phyloP scores from a whole-genome alignment of 2,888 invertebrate genomes.

The Halictus ligatus region DNA sequence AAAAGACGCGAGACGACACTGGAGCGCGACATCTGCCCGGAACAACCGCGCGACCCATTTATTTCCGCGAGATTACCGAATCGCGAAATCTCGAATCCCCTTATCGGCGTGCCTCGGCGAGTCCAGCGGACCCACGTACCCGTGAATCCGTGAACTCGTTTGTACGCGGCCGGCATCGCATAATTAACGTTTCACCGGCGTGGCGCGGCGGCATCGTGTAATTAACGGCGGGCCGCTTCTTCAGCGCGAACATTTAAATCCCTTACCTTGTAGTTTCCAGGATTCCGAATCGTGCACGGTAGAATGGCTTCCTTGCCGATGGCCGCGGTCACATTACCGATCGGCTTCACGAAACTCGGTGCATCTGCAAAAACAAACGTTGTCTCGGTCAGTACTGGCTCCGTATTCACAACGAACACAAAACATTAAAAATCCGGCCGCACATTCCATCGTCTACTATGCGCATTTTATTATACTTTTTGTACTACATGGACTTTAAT shows the following conservation, averaged over 20 bases:
- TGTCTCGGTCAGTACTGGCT: neutral
- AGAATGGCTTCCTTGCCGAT: conserved; percentile 91
- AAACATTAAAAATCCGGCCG: too few species aligned
- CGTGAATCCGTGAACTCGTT: conserved; percentile 24
- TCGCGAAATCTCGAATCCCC: conserved; percentile 60
- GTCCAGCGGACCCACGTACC: neutral
- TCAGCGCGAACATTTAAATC: conserved; percentile 32
- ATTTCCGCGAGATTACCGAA: conserved; percentile 57
- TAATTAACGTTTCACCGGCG: conserved; percentile 17
- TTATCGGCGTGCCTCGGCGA: conserved; percentile 61
- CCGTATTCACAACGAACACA: neutral
- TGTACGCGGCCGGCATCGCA: conserved; percentile 22
- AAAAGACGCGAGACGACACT: conserved; percentile 56
- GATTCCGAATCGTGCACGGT: conserved; percentile 90
- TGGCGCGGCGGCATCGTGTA: conserved; percentile 34
- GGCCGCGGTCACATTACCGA: conserved; percentile 91
- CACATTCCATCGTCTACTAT: too few species aligned
- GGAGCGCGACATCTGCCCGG: conserved; percentile 65
- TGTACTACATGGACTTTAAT: too few species aligned
- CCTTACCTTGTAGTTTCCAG: conserved; percentile 90
- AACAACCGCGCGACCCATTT: conserved; percentile 62
- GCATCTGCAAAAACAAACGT: conserved; percentile 70
- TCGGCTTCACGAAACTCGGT: conserved; percentile 89
- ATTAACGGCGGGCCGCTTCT: conserved; percentile 54
- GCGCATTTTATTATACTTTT: too few species aligned